These are phyloP conservation scores for Drosophila kambysellisi DNA, from an alignment of 2,888 invertebrate species.

Conservation along the genomic window DNA sequence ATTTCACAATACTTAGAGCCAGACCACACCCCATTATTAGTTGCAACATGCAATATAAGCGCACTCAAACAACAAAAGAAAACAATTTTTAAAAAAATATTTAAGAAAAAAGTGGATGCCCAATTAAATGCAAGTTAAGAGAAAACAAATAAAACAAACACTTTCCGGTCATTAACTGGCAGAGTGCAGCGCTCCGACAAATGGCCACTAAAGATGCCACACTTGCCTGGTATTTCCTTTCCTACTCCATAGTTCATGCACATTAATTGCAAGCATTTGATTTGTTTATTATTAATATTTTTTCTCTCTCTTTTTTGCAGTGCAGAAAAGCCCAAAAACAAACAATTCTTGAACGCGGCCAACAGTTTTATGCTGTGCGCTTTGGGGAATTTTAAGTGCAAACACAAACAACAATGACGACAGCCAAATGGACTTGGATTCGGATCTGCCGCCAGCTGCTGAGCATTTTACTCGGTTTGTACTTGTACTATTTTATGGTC, in stretches of 20 bases:
- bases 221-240: conserved; percentile 12
- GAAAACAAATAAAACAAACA: conserved; percentile 21
- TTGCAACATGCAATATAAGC: conserved; percentile 47
- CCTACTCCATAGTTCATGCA: conserved; percentile 38
- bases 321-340: conserved; percentile 33
- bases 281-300: conserved; percentile 61
- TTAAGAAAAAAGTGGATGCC: neutral
- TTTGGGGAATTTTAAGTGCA: conserved; percentile 72
- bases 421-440: conserved; percentile 81
- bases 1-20: conserved; percentile 10
- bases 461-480: conserved; percentile 78
- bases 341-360: conserved; percentile 32
- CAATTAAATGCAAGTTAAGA: conserved; percentile 33
- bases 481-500: conserved; percentile 55
- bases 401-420: conserved; percentile 77
- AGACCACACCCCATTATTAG: conserved; percentile 53
- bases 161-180: conserved; percentile 76
- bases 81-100: neutral
- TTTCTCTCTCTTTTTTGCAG: conserved; percentile 17
- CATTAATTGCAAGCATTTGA: conserved; percentile 74
- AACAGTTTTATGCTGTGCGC: conserved; percentile 47
- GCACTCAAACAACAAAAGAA: conserved; percentile 8
- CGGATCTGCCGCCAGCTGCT: conserved; percentile 63
- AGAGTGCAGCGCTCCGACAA: conserved; percentile 63
- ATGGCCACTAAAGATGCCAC: conserved; percentile 36